These are phyloP conservation scores for Poecilia picta DNA, from an alignment of 2,797 vertebrate genomes.

Conservation along the genomic window DNA sequence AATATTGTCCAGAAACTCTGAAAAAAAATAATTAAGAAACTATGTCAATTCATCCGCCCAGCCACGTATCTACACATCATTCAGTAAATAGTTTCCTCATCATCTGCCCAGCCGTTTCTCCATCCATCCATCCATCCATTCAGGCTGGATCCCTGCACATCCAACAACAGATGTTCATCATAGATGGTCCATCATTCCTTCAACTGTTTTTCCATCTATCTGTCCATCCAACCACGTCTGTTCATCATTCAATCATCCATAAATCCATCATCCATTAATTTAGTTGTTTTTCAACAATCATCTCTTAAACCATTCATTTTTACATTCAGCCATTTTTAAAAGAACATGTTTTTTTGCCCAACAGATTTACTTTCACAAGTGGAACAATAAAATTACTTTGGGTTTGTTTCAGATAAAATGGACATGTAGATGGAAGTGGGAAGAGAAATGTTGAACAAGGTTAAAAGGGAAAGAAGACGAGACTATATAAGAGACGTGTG, in stretches of 20 bases:
- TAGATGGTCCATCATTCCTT: background rate
- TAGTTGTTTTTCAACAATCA: background rate
- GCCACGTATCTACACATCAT: background rate
- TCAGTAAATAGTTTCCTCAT: background rate
- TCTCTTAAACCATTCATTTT: background rate
- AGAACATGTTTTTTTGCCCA: too few relatives aligned
- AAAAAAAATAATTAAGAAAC: background rate
- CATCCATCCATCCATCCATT: background rate
- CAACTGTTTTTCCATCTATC: background rate
- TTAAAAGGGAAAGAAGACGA: background rate
- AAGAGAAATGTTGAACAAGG: background rate
- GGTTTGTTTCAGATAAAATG: too few relatives aligned
- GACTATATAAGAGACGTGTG: background rate
- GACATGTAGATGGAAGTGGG: too few relatives aligned
- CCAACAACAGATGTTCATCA: background rate
- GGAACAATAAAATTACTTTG: too few relatives aligned
- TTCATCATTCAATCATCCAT: background rate
- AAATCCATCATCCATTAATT: background rate
- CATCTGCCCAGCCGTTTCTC: background rate
- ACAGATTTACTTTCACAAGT: too few relatives aligned
- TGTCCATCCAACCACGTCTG: background rate
- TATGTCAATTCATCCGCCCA: background rate
- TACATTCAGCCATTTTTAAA: background rate
- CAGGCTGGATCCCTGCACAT: background rate
- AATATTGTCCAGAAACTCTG: background rate